Conservation (phyloP, 2,113 vertebrate genomes). For the Petrocephalus zakoni region DNA sequence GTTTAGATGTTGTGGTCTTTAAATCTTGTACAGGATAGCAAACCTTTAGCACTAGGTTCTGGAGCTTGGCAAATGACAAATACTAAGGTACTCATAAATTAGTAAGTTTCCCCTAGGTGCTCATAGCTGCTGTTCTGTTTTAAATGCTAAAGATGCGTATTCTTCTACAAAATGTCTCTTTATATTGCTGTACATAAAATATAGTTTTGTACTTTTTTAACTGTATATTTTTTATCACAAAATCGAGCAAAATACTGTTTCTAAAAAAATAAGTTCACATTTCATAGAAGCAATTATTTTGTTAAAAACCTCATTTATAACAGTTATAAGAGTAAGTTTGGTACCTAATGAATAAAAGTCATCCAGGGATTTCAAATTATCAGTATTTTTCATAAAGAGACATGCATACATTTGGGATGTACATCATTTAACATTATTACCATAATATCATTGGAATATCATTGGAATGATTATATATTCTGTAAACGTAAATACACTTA, state of each 20-base stretch:
- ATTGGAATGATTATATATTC: no score
- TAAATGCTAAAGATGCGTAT: constrained; percentile 5
- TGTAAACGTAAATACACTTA: neutral
- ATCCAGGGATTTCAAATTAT: constrained; percentile 62
- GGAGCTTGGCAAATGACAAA: constrained; percentile 31
- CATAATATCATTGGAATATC: no score
- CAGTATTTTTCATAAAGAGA: constrained; percentile 67
- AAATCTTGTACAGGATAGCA: constrained; percentile 32
- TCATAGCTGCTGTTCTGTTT: constrained; percentile 2
- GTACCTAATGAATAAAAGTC: constrained; percentile 44
- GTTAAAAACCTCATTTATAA: constrained; percentile 28
- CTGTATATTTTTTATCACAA: constrained; percentile 46
- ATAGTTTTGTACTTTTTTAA: constrained; percentile 69
- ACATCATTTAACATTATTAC: no score
- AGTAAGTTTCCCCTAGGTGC: constrained; percentile 8
- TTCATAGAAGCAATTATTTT: constrained; percentile 28
- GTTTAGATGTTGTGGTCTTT: constrained; percentile 32
- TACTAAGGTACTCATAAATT: constrained; percentile 47
- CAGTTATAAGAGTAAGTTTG: constrained; percentile 30
- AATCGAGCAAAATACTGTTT: constrained; percentile 42
- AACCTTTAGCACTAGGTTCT: neutral
- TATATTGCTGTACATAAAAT: constrained; percentile 68
- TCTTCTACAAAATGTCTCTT: constrained; percentile 49
- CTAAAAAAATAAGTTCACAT: constrained; percentile 29
- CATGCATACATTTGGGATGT: neutral